Evolutionary conservation across 2,113 vertebrate species (phyloP).

Genomic region (Psophia crepitans): DNA sequence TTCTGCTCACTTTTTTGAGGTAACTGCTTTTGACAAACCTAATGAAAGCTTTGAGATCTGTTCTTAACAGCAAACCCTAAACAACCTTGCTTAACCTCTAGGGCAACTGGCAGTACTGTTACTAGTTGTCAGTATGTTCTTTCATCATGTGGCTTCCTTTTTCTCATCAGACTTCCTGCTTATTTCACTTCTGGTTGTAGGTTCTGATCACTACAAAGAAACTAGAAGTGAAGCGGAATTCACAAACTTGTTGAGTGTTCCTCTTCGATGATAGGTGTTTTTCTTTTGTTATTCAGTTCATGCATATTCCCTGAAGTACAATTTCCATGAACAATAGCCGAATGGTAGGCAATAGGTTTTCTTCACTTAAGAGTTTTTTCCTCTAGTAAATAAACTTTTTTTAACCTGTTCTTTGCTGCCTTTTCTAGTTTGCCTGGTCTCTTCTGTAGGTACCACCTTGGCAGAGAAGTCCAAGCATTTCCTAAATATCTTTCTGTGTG

Average conservation of each 20-base stretch:
- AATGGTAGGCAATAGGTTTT: not conserved
- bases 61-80: not conserved
- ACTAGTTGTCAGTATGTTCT: not conserved
- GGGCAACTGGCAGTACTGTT: not conserved
- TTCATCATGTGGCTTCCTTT: slow-evolving; percentile 45
- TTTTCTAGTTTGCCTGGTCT: not conserved
- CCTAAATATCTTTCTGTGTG: not conserved
- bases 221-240: not conserved
- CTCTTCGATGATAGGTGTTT: not conserved
- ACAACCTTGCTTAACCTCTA: not conserved
- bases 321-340: slow-evolving; percentile 37
- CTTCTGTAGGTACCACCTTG: not conserved
- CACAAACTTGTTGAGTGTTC: not conserved
- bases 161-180: slow-evolving; percentile 46
- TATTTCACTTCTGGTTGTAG: slow-evolving; percentile 17
- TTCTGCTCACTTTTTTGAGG: not conserved
- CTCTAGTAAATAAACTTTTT: not conserved
- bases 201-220: slow-evolving; percentile 23
- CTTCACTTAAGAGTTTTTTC: not conserved
- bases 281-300: not conserved
- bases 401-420: not conserved
- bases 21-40: not conserved
- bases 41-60: not conserved
- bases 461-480: not conserved
- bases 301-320: slow-evolving; percentile 17